Evolutionary conservation across 1,140 invertebrate species (phyloP), one percentile per base, ranked within the genome.

Genomic region (Tyrophagus putrescentiae): DNA sequence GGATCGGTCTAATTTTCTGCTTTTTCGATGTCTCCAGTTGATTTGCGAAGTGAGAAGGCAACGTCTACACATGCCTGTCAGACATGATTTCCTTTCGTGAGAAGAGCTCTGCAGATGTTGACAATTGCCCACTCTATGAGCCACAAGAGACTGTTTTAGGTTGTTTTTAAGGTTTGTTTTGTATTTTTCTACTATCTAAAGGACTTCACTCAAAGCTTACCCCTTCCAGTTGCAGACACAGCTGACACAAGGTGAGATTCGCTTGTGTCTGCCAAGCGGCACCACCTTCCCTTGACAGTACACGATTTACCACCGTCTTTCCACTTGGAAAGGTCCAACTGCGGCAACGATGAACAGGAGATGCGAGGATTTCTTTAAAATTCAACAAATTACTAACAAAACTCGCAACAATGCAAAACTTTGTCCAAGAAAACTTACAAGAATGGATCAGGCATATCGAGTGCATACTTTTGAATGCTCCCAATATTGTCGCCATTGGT

Each of bases 61-160:
- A 88, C 92, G 72, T 93, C 85, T n/a, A 84, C 84, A 71, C 89
- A 93, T 0, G 91, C 85, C 65, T 87, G 85, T 93, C 89, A 3
- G 80, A 77, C 23, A 87, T 70, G 23, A 93, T 84, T 0, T 82
- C 82, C 45, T 89, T 85, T 41, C 81, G 78, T 28, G 84, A 80
- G 72, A 85, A 87, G 72, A 88, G 84, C 27, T 82, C 77, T 27
- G 86, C 32, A 92, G 75, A 65, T 85, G 81, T 34, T 80, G 80
- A 70, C 89, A 94, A 70, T 90, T 85, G 9, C 85, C 87, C 52
- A 94, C 83, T 63, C 85, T 80, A 16, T 92, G n/a, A 75, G 29
- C 16, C 36, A 39, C 53, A 41, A 18, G 33, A 54, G 29, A 42
- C 53, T 21, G 33, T 25, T 21, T n/a, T n/a, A n/a, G n/a, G 45